A percentile compares a stretch with the other conserved stretches of the same genome.
Conservation (phyloP, 2,113 vertebrate genomes). For the Psittacula cyanocephala region DNA sequence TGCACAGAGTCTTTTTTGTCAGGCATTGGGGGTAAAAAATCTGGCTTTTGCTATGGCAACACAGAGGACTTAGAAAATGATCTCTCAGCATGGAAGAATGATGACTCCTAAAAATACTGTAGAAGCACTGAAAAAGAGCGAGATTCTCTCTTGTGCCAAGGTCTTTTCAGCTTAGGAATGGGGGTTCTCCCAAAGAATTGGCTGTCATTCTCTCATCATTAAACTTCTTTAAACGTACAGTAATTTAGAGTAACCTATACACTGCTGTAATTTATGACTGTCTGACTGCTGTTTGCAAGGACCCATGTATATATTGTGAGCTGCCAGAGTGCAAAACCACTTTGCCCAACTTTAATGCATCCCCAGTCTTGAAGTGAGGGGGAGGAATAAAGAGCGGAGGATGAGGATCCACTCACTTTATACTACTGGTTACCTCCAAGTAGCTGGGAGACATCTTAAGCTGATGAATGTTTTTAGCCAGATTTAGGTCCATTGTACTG, state of each 20-base stretch:
- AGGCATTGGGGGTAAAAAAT: background rate
- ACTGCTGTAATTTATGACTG: background rate
- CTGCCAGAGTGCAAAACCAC: background rate
- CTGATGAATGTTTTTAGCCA: background rate
- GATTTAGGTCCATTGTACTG: background rate
- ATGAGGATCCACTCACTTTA: background rate
- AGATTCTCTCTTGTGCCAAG: slow-evolving; percentile 33
- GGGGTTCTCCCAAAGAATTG: slow-evolving; percentile 1
- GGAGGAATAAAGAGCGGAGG: background rate
- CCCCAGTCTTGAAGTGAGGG: background rate
- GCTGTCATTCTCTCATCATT: slow-evolving; percentile 39
- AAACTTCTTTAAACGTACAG: background rate
- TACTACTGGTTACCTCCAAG: background rate
- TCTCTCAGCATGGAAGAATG: slow-evolving; percentile 51
- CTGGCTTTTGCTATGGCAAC: slow-evolving; percentile 56
- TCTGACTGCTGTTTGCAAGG: background rate
- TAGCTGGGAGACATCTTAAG: background rate
- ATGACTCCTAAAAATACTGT: slow-evolving; percentile 48
- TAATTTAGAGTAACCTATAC: slow-evolving; percentile 37
- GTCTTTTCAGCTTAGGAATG: slow-evolving; percentile 32
- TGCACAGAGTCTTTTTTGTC: slow-evolving; percentile 3
- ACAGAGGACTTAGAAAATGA: slow-evolving; percentile 48
- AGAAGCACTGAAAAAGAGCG: background rate
- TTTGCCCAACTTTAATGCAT: background rate
- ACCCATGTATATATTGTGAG: background rate